phyloP scores from a whole-genome alignment of 2,888 invertebrate genomes.

The Philereme transversata region DNA sequence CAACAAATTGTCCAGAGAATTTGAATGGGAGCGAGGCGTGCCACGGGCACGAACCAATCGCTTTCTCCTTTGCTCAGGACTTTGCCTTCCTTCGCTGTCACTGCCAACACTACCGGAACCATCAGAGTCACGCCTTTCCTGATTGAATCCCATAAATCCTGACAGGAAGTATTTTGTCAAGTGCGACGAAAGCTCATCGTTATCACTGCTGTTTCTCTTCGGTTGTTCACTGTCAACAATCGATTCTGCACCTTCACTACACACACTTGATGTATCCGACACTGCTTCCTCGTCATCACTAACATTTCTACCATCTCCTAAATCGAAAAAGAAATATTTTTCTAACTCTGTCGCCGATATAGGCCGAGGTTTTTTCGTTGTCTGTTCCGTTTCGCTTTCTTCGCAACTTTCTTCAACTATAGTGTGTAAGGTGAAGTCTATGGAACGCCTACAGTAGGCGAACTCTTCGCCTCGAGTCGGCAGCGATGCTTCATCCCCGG shows the following conservation, averaged over 20 bases:
- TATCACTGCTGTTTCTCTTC: constrained; percentile 82
- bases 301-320: constrained; percentile 88
- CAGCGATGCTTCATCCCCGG: constrained; percentile 87
- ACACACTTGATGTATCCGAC: constrained; percentile 93
- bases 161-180: constrained; percentile 95
- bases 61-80: constrained; percentile 93
- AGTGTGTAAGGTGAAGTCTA: constrained; percentile 96
- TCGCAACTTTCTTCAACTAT: constrained; percentile 97
- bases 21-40: constrained; percentile 92
- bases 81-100: constrained; percentile 94
- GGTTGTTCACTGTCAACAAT: constrained; percentile 84
- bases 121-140: constrained; percentile 90
- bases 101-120: constrained; percentile 95
- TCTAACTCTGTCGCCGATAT: constrained; percentile 93
- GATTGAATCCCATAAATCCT: constrained; percentile 92
- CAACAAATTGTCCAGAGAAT: constrained; percentile 90
- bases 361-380: constrained; percentile 85
- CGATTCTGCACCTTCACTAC: constrained; percentile 92
- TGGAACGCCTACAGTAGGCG: constrained; percentile 90
- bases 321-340: constrained; percentile 94
- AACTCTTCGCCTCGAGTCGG: constrained; percentile 92
- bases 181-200: constrained; percentile 91
- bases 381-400: constrained; percentile 93
- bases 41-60: constrained; percentile 91
- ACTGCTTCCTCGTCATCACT: constrained; percentile 86